phyloP scores from a whole-genome alignment of 2,113 vertebrate genomes.

The Centrocercus urophasianus region DNA sequence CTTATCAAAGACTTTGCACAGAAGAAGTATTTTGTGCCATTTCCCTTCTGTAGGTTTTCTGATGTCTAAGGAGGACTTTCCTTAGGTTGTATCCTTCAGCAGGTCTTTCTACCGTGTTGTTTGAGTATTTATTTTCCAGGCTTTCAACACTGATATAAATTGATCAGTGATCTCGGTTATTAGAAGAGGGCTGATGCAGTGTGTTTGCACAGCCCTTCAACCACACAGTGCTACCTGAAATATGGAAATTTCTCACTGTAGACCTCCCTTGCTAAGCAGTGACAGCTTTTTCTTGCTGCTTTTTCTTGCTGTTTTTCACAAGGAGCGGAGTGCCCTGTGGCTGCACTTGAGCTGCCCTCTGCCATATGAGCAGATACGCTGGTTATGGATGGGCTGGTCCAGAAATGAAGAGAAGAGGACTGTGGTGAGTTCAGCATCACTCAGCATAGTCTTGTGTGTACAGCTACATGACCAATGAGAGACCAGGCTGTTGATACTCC shows the following conservation, averaged over 20 bases:
- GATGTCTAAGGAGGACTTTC: neutral
- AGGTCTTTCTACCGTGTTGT: neutral
- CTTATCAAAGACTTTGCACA: neutral
- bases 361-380: fast-evolving
- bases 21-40: neutral
- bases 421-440: neutral
- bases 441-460: neutral
- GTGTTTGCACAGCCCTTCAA: neutral
- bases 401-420: neutral
- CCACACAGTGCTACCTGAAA: neutral
- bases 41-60: neutral
- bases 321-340: no score
- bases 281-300: neutral
- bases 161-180: neutral
- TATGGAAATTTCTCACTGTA: neutral
- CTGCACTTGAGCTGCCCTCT: neutral
- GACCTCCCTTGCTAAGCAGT: neutral
- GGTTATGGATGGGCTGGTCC: no score
- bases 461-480: fast-evolving
- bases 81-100: neutral
- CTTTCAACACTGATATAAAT: neutral
- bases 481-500: neutral
- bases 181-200: neutral
- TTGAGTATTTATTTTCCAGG: neutral
- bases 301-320: neutral